A percentile compares a stretch with the other conserved stretches of the same genome.
Evolutionary conservation across 2,113 vertebrate genomes (phyloP).

Genomic region (Microcebus murinus): DNA sequence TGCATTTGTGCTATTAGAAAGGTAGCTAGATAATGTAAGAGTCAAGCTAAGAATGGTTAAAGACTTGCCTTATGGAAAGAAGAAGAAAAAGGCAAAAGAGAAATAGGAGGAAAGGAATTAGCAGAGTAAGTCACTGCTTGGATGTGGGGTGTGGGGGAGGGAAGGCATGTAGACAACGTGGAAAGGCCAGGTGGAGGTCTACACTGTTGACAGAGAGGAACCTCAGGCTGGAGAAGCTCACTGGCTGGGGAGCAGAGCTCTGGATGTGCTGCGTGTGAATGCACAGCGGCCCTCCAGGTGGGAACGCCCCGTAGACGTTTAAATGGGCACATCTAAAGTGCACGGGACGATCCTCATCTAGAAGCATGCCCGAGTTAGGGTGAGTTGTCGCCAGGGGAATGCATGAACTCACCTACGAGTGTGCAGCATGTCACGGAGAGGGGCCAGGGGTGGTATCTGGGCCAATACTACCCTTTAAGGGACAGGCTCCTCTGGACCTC

Average conservation of each 20-base stretch:
- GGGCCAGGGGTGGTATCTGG: not conserved
- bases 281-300: not conserved
- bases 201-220: not conserved
- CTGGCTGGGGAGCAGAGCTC: not conserved
- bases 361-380: not conserved
- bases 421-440: not conserved
- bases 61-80: not conserved
- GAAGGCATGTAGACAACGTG: not conserved
- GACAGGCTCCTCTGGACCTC: not conserved
- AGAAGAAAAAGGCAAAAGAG: not conserved
- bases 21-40: not conserved
- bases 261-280: not conserved
- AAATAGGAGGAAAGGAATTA: not conserved
- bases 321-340: not conserved
- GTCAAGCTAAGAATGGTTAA: not conserved
- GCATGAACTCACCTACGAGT: not conserved
- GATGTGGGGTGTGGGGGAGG: not conserved
- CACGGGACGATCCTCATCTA: not conserved
- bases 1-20: not conserved
- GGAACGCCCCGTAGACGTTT: no score
- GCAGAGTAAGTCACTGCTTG: not conserved
- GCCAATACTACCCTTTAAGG: not conserved
- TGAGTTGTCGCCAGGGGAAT: not conserved
- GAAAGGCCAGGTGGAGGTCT: not conserved
- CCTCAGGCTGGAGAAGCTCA: not conserved